Percentiles rank a stretch among this genome's conserved stretches.
These are phyloP conservation scores for Ailurus styani DNA, from an alignment of 2,113 vertebrate genomes.

Conservation along the genomic window DNA sequence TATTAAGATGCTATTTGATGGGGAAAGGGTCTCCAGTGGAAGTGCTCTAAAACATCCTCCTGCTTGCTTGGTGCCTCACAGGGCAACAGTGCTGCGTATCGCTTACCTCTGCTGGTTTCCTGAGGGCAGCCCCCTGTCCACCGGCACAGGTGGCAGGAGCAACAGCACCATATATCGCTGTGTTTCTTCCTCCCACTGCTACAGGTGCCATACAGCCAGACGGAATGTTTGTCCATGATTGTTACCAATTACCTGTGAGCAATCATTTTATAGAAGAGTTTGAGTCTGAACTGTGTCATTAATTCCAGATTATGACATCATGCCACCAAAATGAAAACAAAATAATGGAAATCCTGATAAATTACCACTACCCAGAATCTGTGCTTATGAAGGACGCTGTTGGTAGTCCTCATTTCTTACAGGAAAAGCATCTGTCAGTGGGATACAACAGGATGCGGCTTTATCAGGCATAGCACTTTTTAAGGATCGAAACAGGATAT, in stretches of 20 bases:
- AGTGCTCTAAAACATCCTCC: neutral
- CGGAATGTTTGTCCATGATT: neutral
- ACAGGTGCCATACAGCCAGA: neutral
- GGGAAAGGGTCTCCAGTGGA: neutral
- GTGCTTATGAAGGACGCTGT: neutral
- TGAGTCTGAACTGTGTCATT: neutral
- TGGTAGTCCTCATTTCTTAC: neutral
- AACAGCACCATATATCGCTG: neutral
- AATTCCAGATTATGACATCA: neutral
- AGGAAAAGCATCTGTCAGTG: neutral
- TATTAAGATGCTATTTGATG: neutral
- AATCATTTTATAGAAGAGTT: neutral
- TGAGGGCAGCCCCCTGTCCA: neutral
- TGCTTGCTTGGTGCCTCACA: neutral
- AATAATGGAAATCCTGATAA: neutral
- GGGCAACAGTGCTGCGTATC: neutral
- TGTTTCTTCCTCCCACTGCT: neutral
- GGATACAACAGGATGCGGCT: neutral
- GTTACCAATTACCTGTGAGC: neutral
- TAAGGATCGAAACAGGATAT: neutral
- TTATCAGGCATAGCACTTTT: neutral
- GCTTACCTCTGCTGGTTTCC: neutral
- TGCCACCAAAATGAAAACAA: neutral
- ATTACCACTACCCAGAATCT: constrained; percentile 5
- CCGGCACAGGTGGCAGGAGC: neutral